Evolutionary conservation across 2,113 vertebrate species (phyloP).

Genomic region (Apodemus speciosus): DNA sequence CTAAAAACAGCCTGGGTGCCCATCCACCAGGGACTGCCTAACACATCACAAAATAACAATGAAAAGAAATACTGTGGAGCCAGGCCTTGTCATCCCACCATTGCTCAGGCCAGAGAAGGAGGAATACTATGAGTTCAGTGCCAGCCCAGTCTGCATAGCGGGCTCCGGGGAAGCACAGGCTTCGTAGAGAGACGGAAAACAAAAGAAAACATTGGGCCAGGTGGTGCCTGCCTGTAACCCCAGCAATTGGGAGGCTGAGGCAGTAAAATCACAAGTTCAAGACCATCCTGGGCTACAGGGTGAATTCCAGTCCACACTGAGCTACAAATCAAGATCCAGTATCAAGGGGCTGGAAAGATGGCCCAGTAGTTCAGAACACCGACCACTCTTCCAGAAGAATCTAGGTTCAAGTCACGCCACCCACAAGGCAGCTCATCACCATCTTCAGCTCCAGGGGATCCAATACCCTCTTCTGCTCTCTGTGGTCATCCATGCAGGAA

Average conservation of each 20-base stretch:
- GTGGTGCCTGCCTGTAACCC: background rate
- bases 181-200: background rate
- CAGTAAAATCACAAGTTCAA: background rate
- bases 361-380: background rate
- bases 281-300: background rate
- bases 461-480: background rate
- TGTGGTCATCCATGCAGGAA: background rate
- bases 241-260: background rate
- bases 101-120: no score
- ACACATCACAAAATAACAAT: conserved; percentile 1
- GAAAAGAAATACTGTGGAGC: background rate
- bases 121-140: background rate
- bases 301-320: background rate
- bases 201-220: background rate
- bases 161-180: background rate
- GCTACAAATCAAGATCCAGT: background rate
- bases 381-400: background rate
- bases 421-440: background rate
- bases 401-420: background rate
- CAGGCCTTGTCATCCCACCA: background rate
- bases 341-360: background rate
- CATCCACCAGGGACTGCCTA: background rate
- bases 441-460: background rate
- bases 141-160: background rate
- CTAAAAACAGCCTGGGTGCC: background rate